A percentile compares a stretch with the other conserved stretches of the same genome.
These are phyloP conservation scores for Cossypha dichroa DNA, from an alignment of 2,797 vertebrate genomes.

Conservation along the genomic window DNA sequence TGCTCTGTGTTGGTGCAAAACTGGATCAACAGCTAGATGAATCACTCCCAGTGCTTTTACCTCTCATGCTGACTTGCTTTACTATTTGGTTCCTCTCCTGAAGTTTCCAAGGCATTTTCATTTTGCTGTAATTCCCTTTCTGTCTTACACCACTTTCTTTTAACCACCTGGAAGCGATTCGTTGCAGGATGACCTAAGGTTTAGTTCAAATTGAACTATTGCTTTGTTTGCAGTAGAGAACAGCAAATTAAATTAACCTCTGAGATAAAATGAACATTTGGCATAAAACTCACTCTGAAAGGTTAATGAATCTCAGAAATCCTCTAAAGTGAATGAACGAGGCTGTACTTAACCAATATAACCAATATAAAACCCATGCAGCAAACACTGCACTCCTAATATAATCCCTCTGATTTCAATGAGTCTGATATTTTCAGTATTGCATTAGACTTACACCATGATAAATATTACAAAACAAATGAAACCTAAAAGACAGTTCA, in stretches of 20 bases:
- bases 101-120: not conserved
- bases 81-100: not conserved
- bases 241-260: conserved; percentile 2
- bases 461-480: not conserved
- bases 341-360: not conserved
- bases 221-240: not conserved
- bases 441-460: not conserved
- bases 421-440: not conserved
- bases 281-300: not conserved
- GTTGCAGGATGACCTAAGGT: not conserved
- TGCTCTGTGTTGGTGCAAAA: not conserved
- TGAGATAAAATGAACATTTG: not conserved
- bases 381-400: not conserved
- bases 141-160: not conserved
- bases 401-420: not conserved
- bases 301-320: conserved; percentile 21
- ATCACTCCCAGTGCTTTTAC: not conserved
- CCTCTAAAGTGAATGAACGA: not conserved
- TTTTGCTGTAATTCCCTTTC: not conserved
- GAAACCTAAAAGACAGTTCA: not conserved
- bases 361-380: not conserved
- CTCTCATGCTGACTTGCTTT: not conserved
- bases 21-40: not conserved
- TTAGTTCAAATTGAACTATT: not conserved
- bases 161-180: not conserved